Evolutionary conservation across 2,113 vertebrate genomes (phyloP), one percentile per base, ranked within the genome.

Genomic region (Equus przewalskii): DNA sequence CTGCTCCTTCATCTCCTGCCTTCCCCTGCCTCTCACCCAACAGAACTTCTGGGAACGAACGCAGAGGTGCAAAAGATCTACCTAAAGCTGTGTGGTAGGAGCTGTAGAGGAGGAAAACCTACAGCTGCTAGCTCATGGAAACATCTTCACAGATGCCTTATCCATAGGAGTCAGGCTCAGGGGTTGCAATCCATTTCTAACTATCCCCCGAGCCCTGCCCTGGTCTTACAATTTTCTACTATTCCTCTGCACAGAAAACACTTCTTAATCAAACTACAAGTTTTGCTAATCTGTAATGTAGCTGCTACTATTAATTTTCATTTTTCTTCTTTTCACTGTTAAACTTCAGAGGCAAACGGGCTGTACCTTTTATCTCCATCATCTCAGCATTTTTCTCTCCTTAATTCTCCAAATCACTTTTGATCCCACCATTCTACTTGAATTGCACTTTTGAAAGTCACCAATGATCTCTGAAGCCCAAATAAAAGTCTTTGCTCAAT

Each of bases 331-430:
- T 75, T 88, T 85, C 36, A 65, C 49, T 58, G 33, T 70, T 65
- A 69, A 90, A 90, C 81, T 92, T 82, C 56, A 94, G 87, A 85
- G 62, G 54, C 22, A 86, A 86, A 64, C 49, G 46, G 21, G 58
- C 83, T 81, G 33, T 18, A 80, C 0, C 1, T 94, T 65, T 86
- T 36, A 14, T 75, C 58, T 49, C 33, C 79, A 56, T 36, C 33
- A 79, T 44, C 36, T 85, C 65, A 54, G 19, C 28, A 75, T 1
- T 75, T 5, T 83, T 87, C 75, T 84, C 54, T 87, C 64, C 30
- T 80, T 51, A 56, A 12, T 26, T 18, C 15, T 30, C 24, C 2
- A 11, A 89, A 65, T 72, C 19, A 89, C 49, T 65, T 85, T 41
- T 65, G 18, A 90, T 62, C 28, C 49, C 33, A 56, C 56, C 28